Evolutionary conservation across 2,113 vertebrate species (phyloP), one percentile per base, ranked within the genome.

Genomic region (Myiagra hebetior): DNA sequence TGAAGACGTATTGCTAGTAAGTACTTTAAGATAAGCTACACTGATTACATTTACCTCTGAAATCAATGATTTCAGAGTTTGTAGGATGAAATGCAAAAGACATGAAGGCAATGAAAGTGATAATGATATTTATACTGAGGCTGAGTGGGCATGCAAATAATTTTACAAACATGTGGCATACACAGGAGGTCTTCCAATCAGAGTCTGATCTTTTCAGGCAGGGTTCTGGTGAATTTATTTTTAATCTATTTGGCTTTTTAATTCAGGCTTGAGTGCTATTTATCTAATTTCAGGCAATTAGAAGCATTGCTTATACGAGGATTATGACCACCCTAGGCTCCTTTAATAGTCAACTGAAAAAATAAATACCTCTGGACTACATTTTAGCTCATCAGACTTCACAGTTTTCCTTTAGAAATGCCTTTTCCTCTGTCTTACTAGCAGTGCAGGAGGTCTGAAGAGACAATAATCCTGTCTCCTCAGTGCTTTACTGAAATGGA

Each of bases 261-360:
- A 86, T 77, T 95, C 68, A 91, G 59, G 8, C 13, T 47, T 84
- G 72, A 92, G 33, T 55, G 63, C 30, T 88, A 86, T 86, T 86
- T 84, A 23, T 64, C 28, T 77, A 91, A 92, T 94, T 96, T 94
- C 47, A 86, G 80, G 83, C 76, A 93, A 91, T 93, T 95, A 94
- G 39, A 60, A 50, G 37, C 59, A 44, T 19, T 93, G 50, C 14
- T 86, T 94, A 52, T 63, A 52, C 62, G 84, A 91, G 35, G n/a
- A 77, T 86, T 95, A 83, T 72, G 87, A 65, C 47, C 18, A 86
- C 64, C 37, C 46, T 65, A 49, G 37, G 33, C 26, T 94, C n/a
- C 50, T 93, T 86, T 80, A 91, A 49, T 7, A 92, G 55, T 74
- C 55, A 67, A 31, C 26, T 42, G 42, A 24, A 83, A 93, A 94